These are phyloP conservation scores for Drosophila atripex DNA, from an alignment of 2,888 invertebrate genomes.

Conservation along the genomic window DNA sequence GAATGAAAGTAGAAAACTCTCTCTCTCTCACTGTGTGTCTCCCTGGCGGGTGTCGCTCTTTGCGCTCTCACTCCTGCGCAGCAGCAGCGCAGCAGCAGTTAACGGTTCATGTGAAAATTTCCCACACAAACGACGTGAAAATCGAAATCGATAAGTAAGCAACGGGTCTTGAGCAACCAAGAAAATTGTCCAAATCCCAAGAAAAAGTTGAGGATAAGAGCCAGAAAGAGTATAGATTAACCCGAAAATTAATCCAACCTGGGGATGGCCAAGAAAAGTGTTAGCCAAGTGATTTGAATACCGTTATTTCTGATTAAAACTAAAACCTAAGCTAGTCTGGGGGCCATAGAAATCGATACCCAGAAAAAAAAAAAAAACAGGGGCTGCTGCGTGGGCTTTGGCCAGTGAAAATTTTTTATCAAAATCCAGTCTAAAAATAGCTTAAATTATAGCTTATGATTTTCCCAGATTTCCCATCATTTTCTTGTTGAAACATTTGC, in stretches of 20 bases:
- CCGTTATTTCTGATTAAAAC: slow-evolving; percentile 4
- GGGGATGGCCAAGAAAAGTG: slow-evolving; percentile 83
- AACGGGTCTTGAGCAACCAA: slow-evolving; percentile 47
- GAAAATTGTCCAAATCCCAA: slow-evolving; percentile 46
- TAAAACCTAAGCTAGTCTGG: slow-evolving; percentile 26
- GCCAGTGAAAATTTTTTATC: slow-evolving; percentile 18
- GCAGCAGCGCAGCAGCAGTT: slow-evolving; percentile 46
- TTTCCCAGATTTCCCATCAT: neutral
- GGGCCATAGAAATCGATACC: slow-evolving; percentile 31
- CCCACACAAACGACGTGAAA: slow-evolving; percentile 58
- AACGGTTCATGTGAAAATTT: slow-evolving; percentile 57
- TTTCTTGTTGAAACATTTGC: slow-evolving; percentile 6
- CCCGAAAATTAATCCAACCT: slow-evolving; percentile 19
- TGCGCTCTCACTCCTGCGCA: slow-evolving; percentile 32
- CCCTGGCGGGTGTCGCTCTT: slow-evolving; percentile 10
- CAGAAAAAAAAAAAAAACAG: slow-evolving; percentile 16
- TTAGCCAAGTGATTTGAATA: slow-evolving; percentile 67
- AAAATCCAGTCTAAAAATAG: slow-evolving; percentile 1
- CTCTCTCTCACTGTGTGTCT: slow-evolving; percentile 12
- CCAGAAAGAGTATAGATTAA: slow-evolving; percentile 30
- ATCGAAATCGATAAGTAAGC: slow-evolving; percentile 80
- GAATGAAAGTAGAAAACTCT: slow-evolving; percentile 24
- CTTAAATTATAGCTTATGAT: neutral
- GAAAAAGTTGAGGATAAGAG: slow-evolving; percentile 32
- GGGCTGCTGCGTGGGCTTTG: slow-evolving; percentile 33